Percentiles rank a stretch among this genome's conserved stretches.
These are phyloP conservation scores for Coelopa pilipes DNA, from an alignment of 2,888 invertebrate genomes.

Conservation along the genomic window DNA sequence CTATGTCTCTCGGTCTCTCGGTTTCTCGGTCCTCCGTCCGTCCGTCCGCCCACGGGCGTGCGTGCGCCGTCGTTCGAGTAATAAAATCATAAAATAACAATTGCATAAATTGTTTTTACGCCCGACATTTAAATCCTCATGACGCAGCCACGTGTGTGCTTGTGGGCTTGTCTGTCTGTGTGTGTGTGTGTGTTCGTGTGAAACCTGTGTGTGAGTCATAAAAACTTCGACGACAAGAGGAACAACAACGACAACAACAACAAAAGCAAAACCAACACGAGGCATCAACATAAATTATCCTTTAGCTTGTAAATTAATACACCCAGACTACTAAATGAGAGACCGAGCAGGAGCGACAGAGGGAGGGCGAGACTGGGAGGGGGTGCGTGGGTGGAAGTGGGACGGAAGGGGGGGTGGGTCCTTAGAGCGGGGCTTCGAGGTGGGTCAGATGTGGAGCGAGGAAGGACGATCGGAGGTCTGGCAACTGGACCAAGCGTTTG, in stretches of 20 bases:
- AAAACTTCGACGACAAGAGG: not conserved
- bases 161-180: no score
- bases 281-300: conserved; percentile 26
- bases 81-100: conserved; percentile 27
- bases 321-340: not conserved
- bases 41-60: conserved; percentile 1
- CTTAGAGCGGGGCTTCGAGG: no score
- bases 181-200: no score
- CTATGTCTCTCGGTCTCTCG: no score
- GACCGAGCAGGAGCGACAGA: not conserved
- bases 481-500: no score
- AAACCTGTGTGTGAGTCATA: not conserved
- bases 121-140: conserved; percentile 42
- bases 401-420: no score
- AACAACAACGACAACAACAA: conserved; percentile 3
- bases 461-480: no score
- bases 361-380: not conserved
- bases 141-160: conserved; percentile 19
- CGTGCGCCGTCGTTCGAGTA: conserved; percentile 2
- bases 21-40: no score
- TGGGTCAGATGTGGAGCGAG: no score
- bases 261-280: not conserved
- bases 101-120: conserved; percentile 15
- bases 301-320: conserved; percentile 25
- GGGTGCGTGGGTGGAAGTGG: not conserved